phyloP scores from a whole-genome alignment of 2,113 vertebrate genomes.

The Salvelinus alpinus region DNA sequence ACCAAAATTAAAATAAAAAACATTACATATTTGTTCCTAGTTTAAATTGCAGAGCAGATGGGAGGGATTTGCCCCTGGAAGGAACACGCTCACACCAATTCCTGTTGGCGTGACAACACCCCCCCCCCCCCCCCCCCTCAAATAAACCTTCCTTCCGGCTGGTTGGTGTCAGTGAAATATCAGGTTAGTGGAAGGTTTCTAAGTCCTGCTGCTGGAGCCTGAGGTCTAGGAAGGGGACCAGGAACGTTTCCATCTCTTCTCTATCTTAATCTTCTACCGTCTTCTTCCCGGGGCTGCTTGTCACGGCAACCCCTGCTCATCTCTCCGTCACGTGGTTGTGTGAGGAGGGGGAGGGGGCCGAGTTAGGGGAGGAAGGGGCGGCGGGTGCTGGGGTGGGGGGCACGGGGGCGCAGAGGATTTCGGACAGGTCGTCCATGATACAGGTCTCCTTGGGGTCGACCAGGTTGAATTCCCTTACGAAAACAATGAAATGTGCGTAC shows the following conservation, averaged over 20 bases:
- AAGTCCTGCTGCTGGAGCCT: conserved; percentile 66
- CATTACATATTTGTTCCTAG: conserved; percentile 74
- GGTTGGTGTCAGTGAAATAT: conserved; percentile 63
- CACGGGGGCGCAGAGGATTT: conserved; percentile 85
- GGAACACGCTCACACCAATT: conserved; percentile 70
- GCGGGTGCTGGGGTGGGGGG: conserved; percentile 49
- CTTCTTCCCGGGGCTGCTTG: conserved; percentile 36
- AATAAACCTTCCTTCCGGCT: conserved; percentile 45
- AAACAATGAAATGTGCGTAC: conserved; percentile 97
- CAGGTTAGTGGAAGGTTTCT: conserved; percentile 67
- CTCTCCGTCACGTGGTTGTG: conserved; percentile 98
- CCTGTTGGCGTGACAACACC: conserved; percentile 73
- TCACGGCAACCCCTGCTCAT: conserved; percentile 75
- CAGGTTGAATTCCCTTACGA: conserved; percentile 96
- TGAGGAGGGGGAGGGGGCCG: conserved; percentile 76
- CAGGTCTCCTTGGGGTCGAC: conserved; percentile 97
- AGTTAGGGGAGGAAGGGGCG: conserved; percentile 40
- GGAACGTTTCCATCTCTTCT: conserved; percentile 54
- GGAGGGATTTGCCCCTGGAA: conserved; percentile 63
- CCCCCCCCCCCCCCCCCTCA: conserved; percentile 53
- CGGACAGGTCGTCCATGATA: conserved; percentile 97
- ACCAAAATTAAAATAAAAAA: conserved; percentile 64
- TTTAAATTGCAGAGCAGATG: conserved; percentile 71
- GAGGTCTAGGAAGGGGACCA: conserved; percentile 49
- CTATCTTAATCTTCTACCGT: conserved; percentile 50